phyloP scores from a whole-genome alignment of 2,797 vertebrate species.

The Helostoma temminkii region DNA sequence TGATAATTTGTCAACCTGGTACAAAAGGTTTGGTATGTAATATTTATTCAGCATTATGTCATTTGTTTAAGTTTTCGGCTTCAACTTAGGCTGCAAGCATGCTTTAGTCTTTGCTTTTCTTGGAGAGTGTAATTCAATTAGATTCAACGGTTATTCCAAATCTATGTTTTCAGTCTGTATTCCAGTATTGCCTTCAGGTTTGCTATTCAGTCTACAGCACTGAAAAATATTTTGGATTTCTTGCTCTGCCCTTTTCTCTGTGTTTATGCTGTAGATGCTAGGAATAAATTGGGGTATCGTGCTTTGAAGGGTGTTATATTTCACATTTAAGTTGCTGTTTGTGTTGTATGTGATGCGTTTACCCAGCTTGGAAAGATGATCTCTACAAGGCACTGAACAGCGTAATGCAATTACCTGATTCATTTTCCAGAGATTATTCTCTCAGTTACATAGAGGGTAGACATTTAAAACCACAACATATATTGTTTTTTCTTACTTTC shows the following conservation, averaged over 20 bases:
- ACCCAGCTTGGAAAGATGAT: conserved; percentile 82
- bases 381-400: conserved; percentile 62
- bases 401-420: conserved; percentile 80
- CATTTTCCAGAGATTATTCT: conserved; percentile 71
- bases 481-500: conserved; percentile 11
- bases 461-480: conserved; percentile 67
- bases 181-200: conserved; percentile 50
- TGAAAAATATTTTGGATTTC: conserved; percentile 61
- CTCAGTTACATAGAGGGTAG: conserved; percentile 47
- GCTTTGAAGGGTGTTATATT: conserved; percentile 78
- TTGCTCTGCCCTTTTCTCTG: conserved; percentile 32
- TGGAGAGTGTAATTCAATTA: conserved; percentile 52
- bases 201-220: conserved; percentile 17
- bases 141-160: conserved; percentile 52
- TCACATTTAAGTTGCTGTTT: conserved; percentile 80
- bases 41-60: conserved; percentile 59
- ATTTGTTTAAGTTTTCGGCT: conserved; percentile 52
- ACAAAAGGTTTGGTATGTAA: conserved; percentile 55
- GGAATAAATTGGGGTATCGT: conserved; percentile 65
- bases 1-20: conserved; percentile 51
- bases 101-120: conserved; percentile 44
- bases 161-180: conserved; percentile 51
- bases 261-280: conserved; percentile 68
- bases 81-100: conserved; percentile 40
- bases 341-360: conserved; percentile 77